Base-by-base conservation (phyloP, 37 sponge, comb jelly and placozoan genomes). In the Beroe forskalii region DNA sequence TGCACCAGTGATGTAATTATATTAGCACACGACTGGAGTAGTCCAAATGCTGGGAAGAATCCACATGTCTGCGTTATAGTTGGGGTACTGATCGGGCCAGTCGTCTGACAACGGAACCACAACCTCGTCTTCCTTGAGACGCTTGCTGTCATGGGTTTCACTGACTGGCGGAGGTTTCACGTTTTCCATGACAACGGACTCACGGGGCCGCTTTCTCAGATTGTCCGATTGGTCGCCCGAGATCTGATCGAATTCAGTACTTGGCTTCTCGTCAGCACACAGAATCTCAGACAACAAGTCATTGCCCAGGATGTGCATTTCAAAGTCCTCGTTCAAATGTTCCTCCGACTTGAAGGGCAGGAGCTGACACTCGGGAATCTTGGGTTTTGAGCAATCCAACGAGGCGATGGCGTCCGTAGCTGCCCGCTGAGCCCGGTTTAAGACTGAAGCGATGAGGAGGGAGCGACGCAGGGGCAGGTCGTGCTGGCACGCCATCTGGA, bases 1-100 rank as follows among this genome's bases (percentile, higher is more conserved):
- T n/a, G n/a, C n/a, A n/a, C n/a, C n/a, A n/a, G n/a, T n/a, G n/a
- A n/a, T n/a, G n/a, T n/a, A n/a, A n/a, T n/a, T n/a, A n/a, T n/a
- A n/a, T 72, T 30, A 72, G 33, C 75, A 72, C 75, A 72, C 8
- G 75, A 72, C 75, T 3, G 75, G 75, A 72, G 75, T 72, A 72
- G 75, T 72, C 75, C 75, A 72, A 20, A 72, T 72, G 22, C 40
- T 72, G 14, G 40, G 40, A 36, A 72, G 23, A 30, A 20, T 37
- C 75, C 75, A 72, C 40, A 72, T 32, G 40, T 72, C 75, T 36
- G 40, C 8, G 39, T 72, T 38, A 19, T 63, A 63, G 25, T 30
- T 63, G 24, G 66, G 66, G 25, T 63, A 63, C 66, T 63, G 66
- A 72, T 37, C 75, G 19, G 75, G 30, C 75, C 75, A 72, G 8